These are phyloP conservation scores for Diadumene lineata DNA, from an alignment of 92 coral and sea anemone species.

Conservation along the genomic window DNA sequence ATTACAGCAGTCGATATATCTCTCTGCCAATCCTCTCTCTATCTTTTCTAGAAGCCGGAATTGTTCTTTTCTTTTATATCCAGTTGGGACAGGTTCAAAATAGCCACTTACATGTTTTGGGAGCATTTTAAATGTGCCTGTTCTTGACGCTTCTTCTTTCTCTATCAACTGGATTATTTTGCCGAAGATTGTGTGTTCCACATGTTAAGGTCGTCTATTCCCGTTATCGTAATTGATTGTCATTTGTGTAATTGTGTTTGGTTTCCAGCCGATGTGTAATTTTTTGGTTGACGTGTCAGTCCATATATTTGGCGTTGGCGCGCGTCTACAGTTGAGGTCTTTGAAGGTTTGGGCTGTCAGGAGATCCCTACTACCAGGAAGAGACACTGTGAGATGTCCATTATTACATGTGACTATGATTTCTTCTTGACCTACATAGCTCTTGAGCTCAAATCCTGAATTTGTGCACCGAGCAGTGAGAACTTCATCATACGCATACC, in stretches of 20 bases:
- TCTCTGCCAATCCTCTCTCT: background rate
- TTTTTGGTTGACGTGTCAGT: background rate
- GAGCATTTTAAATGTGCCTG: background rate
- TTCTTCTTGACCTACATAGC: too few relatives aligned
- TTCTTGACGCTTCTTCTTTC: background rate
- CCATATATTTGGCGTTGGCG: background rate
- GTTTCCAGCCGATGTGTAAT: constrained; percentile 1
- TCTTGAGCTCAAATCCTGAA: too few relatives aligned
- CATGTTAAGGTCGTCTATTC: background rate
- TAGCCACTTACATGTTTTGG: too few relatives aligned
- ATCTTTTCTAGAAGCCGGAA: background rate
- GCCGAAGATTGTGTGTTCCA: background rate
- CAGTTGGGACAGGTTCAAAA: too few relatives aligned
- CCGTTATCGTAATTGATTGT: background rate
- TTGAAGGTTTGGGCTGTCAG: background rate
- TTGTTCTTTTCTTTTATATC: constrained; percentile 2
- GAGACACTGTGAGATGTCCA: too few relatives aligned
- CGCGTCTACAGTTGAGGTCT: background rate
- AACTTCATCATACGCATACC: too few relatives aligned
- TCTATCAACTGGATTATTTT: background rate
- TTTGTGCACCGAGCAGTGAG: too few relatives aligned
- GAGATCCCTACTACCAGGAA: too few relatives aligned
- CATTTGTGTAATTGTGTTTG: background rate
- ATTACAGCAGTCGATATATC: background rate
- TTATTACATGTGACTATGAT: background rate